These are phyloP conservation scores for Hystrix cristata DNA, from an alignment of 2,113 vertebrate species.

Conservation along the genomic window DNA sequence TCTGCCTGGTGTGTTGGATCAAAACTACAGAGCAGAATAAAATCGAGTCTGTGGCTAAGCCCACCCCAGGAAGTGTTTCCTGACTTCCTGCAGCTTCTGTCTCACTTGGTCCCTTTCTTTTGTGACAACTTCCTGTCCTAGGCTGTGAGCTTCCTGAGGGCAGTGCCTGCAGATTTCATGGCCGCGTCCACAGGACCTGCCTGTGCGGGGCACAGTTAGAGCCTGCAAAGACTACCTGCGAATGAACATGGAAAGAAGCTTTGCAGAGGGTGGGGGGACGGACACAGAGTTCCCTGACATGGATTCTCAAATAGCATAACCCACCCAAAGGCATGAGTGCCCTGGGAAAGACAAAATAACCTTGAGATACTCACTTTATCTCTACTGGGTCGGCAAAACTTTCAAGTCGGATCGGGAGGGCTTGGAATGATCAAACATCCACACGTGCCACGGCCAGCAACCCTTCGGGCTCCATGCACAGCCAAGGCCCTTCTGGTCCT, in stretches of 20 bases:
- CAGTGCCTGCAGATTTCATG: neutral
- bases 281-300: neutral
- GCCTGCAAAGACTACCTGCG: neutral
- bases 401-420: neutral
- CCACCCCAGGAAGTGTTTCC: neutral
- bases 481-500: neutral
- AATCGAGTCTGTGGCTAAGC: neutral
- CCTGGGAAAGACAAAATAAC: neutral
- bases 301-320: neutral
- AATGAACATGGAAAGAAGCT: neutral
- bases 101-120: neutral
- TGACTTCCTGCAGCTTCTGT: neutral
- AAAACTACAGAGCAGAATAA: neutral
- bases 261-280: neutral
- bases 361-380: neutral
- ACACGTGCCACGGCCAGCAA: neutral
- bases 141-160: neutral
- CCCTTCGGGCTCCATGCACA: neutral
- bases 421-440: neutral
- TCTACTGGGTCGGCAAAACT: neutral
- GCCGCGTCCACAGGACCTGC: neutral
- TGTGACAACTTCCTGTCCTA: neutral
- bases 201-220: neutral
- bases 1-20: neutral
- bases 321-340: neutral